These are phyloP conservation scores for Bolborhynchus lineola DNA, from an alignment of 2,113 vertebrate genomes.

Conservation along the genomic window DNA sequence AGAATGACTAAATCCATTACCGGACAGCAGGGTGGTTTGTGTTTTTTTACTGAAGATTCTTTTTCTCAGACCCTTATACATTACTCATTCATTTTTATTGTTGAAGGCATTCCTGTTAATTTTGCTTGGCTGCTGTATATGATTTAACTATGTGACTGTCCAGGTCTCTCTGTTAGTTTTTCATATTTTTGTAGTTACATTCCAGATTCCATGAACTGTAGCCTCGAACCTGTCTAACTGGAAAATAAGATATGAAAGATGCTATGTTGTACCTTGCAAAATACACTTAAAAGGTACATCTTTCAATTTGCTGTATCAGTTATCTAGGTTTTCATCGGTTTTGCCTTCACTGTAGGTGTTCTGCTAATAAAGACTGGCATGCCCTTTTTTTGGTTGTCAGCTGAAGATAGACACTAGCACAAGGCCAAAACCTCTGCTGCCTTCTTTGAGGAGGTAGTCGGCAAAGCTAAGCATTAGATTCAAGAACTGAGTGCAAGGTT, in stretches of 20 bases:
- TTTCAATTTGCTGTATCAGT: neutral
- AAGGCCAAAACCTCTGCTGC: neutral
- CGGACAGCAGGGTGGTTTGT: neutral
- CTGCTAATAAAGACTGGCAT: neutral
- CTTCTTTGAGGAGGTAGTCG: neutral
- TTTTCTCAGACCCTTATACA: conserved; percentile 34
- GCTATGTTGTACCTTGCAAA: neutral
- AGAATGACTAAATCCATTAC: conserved; percentile 4
- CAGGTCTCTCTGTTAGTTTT: conserved; percentile 51
- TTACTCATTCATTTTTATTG: conserved; percentile 49
- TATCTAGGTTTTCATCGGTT: neutral
- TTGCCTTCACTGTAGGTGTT: neutral
- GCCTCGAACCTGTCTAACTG: neutral
- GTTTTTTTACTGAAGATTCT: conserved; percentile 14
- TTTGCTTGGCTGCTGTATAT: conserved; percentile 28
- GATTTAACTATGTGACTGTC: conserved; percentile 44
- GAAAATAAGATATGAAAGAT: conserved; percentile 20
- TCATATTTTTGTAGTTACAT: neutral
- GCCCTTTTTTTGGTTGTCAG: neutral
- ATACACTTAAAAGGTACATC: neutral
- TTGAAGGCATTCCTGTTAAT: conserved; percentile 45
- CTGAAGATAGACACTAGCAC: neutral
- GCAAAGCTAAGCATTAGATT: neutral
- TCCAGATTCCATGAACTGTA: neutral
- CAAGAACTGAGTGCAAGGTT: neutral